A percentile compares a stretch with the other conserved stretches of the same genome.
Evolutionary conservation across 2,113 vertebrate species (phyloP).

Genomic region (Polyodon spathula): DNA sequence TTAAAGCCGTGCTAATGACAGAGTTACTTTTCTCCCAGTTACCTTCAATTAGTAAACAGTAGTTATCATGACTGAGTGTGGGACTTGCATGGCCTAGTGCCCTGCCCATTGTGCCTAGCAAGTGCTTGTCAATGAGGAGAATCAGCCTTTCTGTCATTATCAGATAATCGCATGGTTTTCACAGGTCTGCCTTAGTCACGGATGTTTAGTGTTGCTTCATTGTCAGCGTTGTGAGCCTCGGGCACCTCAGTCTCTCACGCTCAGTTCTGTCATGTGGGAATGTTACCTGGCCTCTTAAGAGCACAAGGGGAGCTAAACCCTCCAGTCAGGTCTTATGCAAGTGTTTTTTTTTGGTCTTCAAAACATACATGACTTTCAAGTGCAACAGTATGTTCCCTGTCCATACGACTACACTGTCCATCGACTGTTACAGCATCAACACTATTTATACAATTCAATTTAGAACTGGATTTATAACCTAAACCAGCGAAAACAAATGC

Average conservation of each 20-base stretch:
- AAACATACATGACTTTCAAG: too few species aligned
- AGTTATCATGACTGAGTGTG: slow-evolving; percentile 10
- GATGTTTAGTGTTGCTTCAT: slow-evolving; percentile 20
- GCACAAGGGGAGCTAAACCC: too few species aligned
- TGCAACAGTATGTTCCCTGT: too few species aligned
- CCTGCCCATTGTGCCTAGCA: background rate
- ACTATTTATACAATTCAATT: too few species aligned
- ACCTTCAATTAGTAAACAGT: slow-evolving; percentile 14
- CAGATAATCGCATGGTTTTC: slow-evolving; percentile 10
- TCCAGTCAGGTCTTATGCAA: too few species aligned
- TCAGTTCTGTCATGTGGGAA: background rate
- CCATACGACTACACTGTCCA: too few species aligned
- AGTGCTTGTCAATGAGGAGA: background rate
- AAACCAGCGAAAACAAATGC: too few species aligned
- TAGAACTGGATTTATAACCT: too few species aligned
- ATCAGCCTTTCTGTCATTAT: slow-evolving; percentile 3
- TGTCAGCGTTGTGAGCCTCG: slow-evolving; percentile 5
- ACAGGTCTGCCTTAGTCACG: slow-evolving; percentile 21
- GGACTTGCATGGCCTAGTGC: slow-evolving; percentile 13
- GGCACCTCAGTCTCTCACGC: background rate
- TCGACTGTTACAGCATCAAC: too few species aligned
- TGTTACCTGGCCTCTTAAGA: too few species aligned
- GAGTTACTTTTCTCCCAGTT: slow-evolving; percentile 12
- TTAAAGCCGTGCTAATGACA: slow-evolving; percentile 21
- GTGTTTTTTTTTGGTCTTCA: background rate